Base-by-base conservation (phyloP, 2,113 vertebrate species). In the Cephalophus harveyi region DNA sequence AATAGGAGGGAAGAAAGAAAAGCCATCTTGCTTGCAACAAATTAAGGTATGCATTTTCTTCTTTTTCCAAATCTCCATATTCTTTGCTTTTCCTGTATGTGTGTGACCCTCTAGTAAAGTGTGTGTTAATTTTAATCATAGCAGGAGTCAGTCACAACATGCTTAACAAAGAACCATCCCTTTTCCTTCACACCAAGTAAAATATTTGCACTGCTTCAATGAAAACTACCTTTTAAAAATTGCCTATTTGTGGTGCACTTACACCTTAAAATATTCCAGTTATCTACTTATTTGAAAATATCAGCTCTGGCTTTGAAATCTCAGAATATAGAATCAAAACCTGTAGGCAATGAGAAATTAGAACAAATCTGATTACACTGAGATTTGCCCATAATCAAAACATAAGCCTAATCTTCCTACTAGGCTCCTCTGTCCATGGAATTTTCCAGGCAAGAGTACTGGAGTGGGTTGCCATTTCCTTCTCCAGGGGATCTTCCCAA, bases 1-100 rank as follows among this genome's bases (percentile, higher is more conserved):
- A 97, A 87, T 40, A 59, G 6, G 48, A 91, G 2, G 16, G 2
- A 27, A 33, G 57, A 46, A 87, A 33, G 25, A 28, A 84, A 96
- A 87, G 36, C 19, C 27, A 46, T 64, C 28, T 55, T 59, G 8
- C 8, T 87, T 82, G 40, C 46, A 79, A 11, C 40, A 94, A 94
- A 96, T 82, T 62, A 64, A 95, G 85, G 6, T 54, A 74, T 46
- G 78, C 16, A 15, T 94, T 79, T 96, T 96, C n/a, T 83, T 84
- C 52, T 74, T 95, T 94, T 86, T 40, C 27, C 55, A 95, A 87
- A 94, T 71, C 19, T 15, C 48, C 82, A 30, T 64, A 30, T 46
- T 87, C 74, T 84, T 55, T 88, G 15, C 3, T 97, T 43, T 33
- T 59, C 40, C 4, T 91, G 15, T 19, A 59, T 84, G 40, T 89